Evolutionary conservation across 2,797 vertebrate species (phyloP).

Genomic region (Chiroxiphia lanceolata): DNA sequence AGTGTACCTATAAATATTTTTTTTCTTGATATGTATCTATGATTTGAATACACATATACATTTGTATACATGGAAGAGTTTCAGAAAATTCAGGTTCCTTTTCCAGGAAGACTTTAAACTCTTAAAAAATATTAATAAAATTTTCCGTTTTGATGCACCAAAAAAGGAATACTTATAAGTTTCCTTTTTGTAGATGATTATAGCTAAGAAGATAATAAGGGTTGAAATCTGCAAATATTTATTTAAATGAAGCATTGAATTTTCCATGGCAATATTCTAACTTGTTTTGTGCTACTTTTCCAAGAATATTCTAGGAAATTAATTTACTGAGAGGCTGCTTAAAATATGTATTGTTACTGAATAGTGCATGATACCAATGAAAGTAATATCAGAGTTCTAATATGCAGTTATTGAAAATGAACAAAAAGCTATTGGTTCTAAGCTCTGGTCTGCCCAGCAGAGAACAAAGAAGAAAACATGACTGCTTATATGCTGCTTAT

Average conservation of each 20-base stretch:
- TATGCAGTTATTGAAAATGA: constrained; percentile 38
- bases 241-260: constrained; percentile 35
- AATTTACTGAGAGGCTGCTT: constrained; percentile 13
- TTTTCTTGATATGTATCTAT: not conserved
- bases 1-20: not conserved
- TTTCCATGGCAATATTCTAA: constrained; percentile 5
- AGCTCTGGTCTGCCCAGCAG: not conserved
- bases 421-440: constrained; percentile 30
- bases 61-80: not conserved
- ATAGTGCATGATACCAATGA: not conserved
- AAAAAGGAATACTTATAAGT: not conserved
- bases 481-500: not conserved
- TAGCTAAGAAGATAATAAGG: not conserved
- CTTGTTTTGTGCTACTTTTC: constrained; percentile 12
- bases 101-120: not conserved
- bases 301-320: constrained; percentile 22
- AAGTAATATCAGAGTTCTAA: constrained; percentile 1
- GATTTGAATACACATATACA: not conserved
- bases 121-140: not conserved
- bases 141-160: not conserved
- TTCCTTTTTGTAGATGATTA: not conserved
- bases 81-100: not conserved
- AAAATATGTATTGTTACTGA: constrained; percentile 14
- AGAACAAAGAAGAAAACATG: not conserved
- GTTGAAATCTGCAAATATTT: constrained; percentile 17